These are phyloP conservation scores for Rhopalosiphum maidis DNA, from an alignment of 1,140 invertebrate genomes.

Conservation along the genomic window DNA sequence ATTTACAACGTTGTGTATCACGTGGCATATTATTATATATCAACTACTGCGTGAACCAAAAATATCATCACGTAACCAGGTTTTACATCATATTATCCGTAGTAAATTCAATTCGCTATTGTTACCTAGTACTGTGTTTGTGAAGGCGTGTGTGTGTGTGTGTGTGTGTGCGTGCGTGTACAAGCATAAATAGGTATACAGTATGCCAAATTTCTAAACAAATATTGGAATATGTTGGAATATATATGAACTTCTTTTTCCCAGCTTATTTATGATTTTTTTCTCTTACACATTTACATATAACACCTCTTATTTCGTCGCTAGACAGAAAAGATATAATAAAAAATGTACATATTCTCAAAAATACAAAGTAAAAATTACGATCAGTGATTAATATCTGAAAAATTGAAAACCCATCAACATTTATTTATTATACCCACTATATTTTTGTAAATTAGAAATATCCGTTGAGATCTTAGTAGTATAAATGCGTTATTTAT, in stretches of 20 bases:
- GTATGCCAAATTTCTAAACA: slow-evolving; percentile 25
- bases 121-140: not conserved
- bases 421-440: too few relatives aligned
- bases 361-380: not conserved
- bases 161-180: not conserved
- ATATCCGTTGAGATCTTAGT: not conserved
- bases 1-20: not conserved
- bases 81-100: slow-evolving; percentile 23
- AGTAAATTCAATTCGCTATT: slow-evolving; percentile 46
- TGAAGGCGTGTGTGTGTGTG: not conserved
- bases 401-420: not conserved
- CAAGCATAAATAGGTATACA: not conserved
- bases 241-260: not conserved
- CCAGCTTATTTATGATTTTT: not conserved
- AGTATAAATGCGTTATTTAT: not conserved
- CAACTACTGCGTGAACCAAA: not conserved
- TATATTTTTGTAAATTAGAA: not conserved
- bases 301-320: not conserved
- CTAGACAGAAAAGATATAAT: not conserved
- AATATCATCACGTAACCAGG: slow-evolving; percentile 33
- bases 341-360: not conserved
- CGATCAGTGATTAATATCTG: not conserved
- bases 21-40: not conserved
- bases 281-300: not conserved
- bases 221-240: not conserved